Evolutionary conservation across 2,797 vertebrate genomes (phyloP), one percentile per base, ranked within the genome.

Genomic region (Todus mexicanus): DNA sequence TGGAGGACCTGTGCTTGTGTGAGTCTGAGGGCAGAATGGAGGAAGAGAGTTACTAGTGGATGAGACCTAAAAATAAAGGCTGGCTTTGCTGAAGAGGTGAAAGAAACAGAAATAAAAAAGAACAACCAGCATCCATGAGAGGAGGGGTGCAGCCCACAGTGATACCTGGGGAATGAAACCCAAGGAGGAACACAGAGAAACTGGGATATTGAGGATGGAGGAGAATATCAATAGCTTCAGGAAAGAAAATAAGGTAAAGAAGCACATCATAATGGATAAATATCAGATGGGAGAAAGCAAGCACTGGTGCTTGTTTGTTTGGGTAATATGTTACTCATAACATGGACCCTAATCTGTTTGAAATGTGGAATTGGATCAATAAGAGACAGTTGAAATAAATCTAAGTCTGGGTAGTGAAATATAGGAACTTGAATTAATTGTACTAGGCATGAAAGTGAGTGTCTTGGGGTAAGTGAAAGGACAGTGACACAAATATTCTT

Each of bases 1-100:
- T 20, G 18, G 51, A 63, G 9, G 35, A 25, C 2, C 68, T 5
- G 0, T 53, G 22, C 2, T 87, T 6, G 0, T 45, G 18, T 63
- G 25, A 47, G 20, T 59, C 10, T 27, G 40, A 50, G 11, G 61
- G 7, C 3, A 20, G 31, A 33, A 12, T 4, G 6, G n/a, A 54
- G 31, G 15, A 54, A 78, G 35, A 33, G 17, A 5, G 5, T 22
- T 76, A 8, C 20, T 68, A 5, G 17, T 59, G 20, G 27, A 37
- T 60, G 11, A 77, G 37, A 74, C 26, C 42, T 84, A 43, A 90
- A 90, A 77, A 48, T 57, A 87, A 87, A 47, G 26, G 6, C 31
- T 71, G 16, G 2, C 37, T 94, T 87, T 94, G 12, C 29, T 80
- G 45, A 74, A 83, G 33, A 71, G 17, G 10, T 65, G 31, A 60